These are phyloP conservation scores for Colletes gigas DNA, from an alignment of 1,140 invertebrate species.

Conservation along the genomic window DNA sequence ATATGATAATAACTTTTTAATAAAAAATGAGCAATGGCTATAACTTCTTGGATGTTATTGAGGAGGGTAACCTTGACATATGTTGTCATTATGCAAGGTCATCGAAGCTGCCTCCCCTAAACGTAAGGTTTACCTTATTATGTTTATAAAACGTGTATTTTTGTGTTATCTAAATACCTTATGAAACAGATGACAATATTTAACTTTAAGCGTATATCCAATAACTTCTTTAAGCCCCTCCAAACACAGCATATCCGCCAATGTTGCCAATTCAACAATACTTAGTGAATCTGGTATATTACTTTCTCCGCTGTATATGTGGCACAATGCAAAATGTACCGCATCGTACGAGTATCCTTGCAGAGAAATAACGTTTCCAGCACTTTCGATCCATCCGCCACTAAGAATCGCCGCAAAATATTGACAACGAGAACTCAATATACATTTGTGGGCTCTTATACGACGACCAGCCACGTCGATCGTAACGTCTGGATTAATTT, in stretches of 20 bases:
- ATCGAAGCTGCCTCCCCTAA: too few relatives aligned
- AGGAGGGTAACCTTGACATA: too few relatives aligned
- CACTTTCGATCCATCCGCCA: slow-evolving; percentile 90
- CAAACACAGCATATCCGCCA: slow-evolving; percentile 93
- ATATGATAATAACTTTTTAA: too few relatives aligned
- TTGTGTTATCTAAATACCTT: slow-evolving; percentile 82
- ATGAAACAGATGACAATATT: slow-evolving; percentile 96
- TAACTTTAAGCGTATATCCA: slow-evolving; percentile 91
- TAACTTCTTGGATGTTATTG: too few relatives aligned
- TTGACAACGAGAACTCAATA: slow-evolving; percentile 92
- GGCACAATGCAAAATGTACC: slow-evolving; percentile 93
- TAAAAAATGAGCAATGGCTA: too few relatives aligned
- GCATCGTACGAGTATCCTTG: slow-evolving; percentile 92
- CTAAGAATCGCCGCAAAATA: slow-evolving; percentile 95
- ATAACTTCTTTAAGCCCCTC: slow-evolving; percentile 95
- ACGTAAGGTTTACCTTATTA: too few relatives aligned
- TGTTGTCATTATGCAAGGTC: too few relatives aligned
- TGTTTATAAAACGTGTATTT: too few relatives aligned
- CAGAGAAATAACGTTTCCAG: slow-evolving; percentile 90
- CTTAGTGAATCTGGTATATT: slow-evolving; percentile 91
- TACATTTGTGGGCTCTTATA: slow-evolving; percentile 94
- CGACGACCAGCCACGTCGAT: slow-evolving; percentile 89
- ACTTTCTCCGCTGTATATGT: slow-evolving; percentile 94
- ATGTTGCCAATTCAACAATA: slow-evolving; percentile 91
- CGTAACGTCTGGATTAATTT: slow-evolving; percentile 92